Base-by-base conservation (phyloP, 2,113 vertebrate genomes). In the Actenoides hombroni region DNA sequence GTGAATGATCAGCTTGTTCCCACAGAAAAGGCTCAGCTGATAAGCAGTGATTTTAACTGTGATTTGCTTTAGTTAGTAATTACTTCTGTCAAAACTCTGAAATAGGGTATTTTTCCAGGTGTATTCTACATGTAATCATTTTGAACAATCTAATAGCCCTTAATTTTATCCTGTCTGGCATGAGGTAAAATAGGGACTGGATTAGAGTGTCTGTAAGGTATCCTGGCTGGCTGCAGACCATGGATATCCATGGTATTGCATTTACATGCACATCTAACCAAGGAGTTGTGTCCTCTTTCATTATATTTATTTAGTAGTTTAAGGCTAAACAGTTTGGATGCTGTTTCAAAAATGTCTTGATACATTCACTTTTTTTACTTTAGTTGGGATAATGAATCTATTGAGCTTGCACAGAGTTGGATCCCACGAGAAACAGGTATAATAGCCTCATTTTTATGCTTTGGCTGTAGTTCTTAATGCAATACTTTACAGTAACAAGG, bases 341-440 rank as follows among this genome's bases (percentile, higher is more conserved):
- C 24, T 78, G 39, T 63, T 96, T 79, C 64, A 48, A 49, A 94
- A 77, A 69, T 31, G 3, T 67, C 80, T 51, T 94, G 4, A 63
- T 44, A 16, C 35, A 16, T 54, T 63, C 44, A 80, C n/a, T 51
- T 23, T n/a, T 95, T 93, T 83, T 96, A 21, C 95, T 97, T 80
- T 97, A 99, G 99, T 96, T 99, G 99, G 99, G 99, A 99, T 97
- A 98, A 97, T 92, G 99, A 99, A 95, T 98, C 98, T 90, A 99
- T 99, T 97, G 98, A 98, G 87, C 97, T 99, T 65, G 97, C 98
- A 59, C 99, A 99, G 97, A 98, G 94, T 76, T 98, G 98, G 98
- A 96, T 98, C 77, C 98, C 99, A n/a, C 97, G 93, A 96, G 98
- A 99, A 98, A 99, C 99, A 97, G 99, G 99, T 99, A 98, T 83